phyloP scores from a whole-genome alignment of 2,888 invertebrate genomes.

The Eilema depressum region DNA sequence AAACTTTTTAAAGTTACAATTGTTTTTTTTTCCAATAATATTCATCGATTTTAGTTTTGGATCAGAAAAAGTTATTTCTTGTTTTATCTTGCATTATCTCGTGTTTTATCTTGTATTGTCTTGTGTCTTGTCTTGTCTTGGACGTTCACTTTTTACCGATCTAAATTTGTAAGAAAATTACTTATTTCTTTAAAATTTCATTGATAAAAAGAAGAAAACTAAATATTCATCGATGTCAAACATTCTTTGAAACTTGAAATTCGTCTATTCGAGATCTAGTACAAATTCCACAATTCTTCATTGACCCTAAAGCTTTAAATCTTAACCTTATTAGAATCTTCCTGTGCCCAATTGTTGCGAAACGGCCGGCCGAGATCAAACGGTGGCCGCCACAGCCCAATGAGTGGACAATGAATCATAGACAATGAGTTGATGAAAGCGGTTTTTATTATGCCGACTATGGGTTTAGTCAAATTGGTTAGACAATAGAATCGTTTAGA shows the following conservation, averaged over 20 bases:
- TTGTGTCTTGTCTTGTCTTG: no score
- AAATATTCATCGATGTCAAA: neutral
- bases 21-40: no score
- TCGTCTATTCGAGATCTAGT: slow-evolving; percentile 20
- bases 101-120: no score
- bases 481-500: slow-evolving; percentile 41
- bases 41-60: no score
- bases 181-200: no score
- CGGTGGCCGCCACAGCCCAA: slow-evolving; percentile 60
- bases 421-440: slow-evolving; percentile 70
- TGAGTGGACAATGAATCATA: slow-evolving; percentile 72
- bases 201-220: no score
- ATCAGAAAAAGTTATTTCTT: no score
- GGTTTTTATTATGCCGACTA: slow-evolving; percentile 60
- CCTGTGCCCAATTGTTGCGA: slow-evolving; percentile 76
- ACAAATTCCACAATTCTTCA: slow-evolving; percentile 47
- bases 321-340: slow-evolving; percentile 83
- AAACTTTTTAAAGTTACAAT: no score
- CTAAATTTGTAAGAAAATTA: no score
- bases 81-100: no score
- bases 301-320: slow-evolving; percentile 77
- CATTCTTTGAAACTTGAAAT: neutral
- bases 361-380: slow-evolving; percentile 72
- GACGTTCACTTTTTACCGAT: no score
- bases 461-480: slow-evolving; percentile 52